phyloP scores from a whole-genome alignment of 2,797 vertebrate species.

The Crocodylus rhombifer region DNA sequence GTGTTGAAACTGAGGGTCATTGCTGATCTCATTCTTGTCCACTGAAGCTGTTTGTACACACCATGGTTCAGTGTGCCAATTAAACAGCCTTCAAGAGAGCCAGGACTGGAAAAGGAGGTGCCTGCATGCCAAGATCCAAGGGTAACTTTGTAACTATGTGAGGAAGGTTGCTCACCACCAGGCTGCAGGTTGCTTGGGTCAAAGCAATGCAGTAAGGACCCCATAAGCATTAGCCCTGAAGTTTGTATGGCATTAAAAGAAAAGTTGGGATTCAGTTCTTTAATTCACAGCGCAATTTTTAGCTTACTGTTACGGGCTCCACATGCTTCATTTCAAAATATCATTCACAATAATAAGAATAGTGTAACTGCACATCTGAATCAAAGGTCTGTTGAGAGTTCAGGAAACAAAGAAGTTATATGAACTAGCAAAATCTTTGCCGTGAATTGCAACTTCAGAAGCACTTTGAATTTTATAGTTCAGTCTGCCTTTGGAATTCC shows the following conservation, averaged over 20 bases:
- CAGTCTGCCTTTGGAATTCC: slow-evolving; percentile 65
- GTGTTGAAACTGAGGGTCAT: neutral
- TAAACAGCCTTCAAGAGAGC: neutral
- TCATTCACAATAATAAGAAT: rapidly evolving
- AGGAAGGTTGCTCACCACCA: rapidly evolving
- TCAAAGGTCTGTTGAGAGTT: neutral
- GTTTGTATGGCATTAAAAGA: neutral
- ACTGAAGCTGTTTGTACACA: neutral
- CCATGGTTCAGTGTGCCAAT: neutral
- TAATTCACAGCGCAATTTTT: rapidly evolving
- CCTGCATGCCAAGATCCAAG: rapidly evolving
- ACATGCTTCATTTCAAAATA: neutral
- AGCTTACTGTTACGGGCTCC: neutral
- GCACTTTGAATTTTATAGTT: slow-evolving; percentile 38
- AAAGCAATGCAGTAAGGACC: neutral
- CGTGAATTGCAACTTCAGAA: neutral
- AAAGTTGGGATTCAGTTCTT: neutral
- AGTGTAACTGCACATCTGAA: neutral
- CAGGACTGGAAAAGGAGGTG: neutral
- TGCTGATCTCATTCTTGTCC: neutral
- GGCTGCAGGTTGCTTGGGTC: neutral
- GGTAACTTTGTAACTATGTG: neutral
- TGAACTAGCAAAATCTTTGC: neutral
- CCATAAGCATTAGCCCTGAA: neutral
- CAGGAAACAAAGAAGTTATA: neutral